Base-by-base conservation (phyloP, 2,797 vertebrate species). In the Enteromius trimaculatus region DNA sequence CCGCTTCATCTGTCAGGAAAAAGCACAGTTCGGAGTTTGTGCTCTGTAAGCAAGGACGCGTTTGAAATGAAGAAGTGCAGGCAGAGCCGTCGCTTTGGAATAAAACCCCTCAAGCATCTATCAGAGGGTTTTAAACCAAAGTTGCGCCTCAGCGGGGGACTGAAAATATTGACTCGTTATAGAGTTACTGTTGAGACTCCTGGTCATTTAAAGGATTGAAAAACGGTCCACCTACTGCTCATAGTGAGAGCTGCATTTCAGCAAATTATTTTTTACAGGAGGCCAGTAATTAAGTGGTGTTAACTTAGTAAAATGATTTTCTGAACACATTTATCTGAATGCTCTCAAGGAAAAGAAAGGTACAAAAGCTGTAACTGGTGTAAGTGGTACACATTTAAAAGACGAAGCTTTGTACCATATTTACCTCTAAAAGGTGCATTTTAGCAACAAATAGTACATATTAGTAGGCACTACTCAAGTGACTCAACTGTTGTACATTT, bases 81-180 rank as follows among this genome's bases (percentile, higher is more conserved):
- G 51, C 37, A 62, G 75, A 4, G 55, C n/a, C 29, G 34, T 29
- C 16, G 29, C 44, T 81, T 13, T 7, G n/a, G 58, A 64, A 44
- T 77, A 81, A 74, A 62, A 62, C 29, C 47, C 42, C 58, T 81
- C 44, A 62, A 65, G 26, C 58, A 51, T 95, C 94, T 91, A 95
- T 94, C 94, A 94, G 65, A 96, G 93, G 94, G 94, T 88, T 92
- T 94, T 96, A 95, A 95, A 94, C 94, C 95, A 95, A 94, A 93
- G 92, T 92, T 94, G 93, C 93, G 89, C 89, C 93, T 94, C 92
- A 94, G 94, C 94, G 89, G 90, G 94, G 94, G 94, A 94, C 92
- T 90, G 91, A 87, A 92, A 85, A 92, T 94, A 94, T 94, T 93
- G 93, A 95, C 94, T 94, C 92, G 90, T 94, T 93, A 94, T 92